phyloP scores from a whole-genome alignment of 23 tunicate genomes.

The Diplosoma virens region DNA sequence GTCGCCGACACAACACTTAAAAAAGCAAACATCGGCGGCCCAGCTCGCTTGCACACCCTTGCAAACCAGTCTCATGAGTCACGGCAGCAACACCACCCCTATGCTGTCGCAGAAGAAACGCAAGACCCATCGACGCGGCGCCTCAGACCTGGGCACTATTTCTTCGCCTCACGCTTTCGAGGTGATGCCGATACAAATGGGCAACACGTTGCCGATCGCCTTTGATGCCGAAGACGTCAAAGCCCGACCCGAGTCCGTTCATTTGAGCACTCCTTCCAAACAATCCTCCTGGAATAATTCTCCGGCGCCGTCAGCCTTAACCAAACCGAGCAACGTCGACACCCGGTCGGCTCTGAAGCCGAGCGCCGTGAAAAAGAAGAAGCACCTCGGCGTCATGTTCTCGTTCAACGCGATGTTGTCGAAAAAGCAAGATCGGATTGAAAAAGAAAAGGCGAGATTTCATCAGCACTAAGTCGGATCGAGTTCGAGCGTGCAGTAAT shows the following conservation, averaged over 20 bases:
- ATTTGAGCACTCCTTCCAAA: conserved; percentile 4
- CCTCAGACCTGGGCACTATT: conserved; percentile 31
- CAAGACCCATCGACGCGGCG: conserved; percentile 25
- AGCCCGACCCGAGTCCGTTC: conserved; percentile 32
- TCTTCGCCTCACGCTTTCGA: conserved; percentile 9
- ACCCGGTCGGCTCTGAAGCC: conserved; percentile 77
- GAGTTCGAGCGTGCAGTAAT: too few species aligned
- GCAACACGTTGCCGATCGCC: not conserved
- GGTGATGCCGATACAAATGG: conserved; percentile 1
- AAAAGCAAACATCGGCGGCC: too few species aligned
- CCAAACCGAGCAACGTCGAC: conserved; percentile 44
- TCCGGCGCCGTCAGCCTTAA: too few species aligned
- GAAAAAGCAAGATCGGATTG: conserved; percentile 61
- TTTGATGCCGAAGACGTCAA: conserved; percentile 18
- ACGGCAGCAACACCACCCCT: too few species aligned
- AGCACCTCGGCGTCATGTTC: conserved; percentile 65
- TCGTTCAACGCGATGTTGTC: conserved; percentile 69
- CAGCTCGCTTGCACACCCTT: too few species aligned
- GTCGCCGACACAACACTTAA: too few species aligned
- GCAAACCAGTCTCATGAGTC: too few species aligned
- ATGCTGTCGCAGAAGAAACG: too few species aligned
- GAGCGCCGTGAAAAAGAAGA: conserved; percentile 71
- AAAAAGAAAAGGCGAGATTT: conserved; percentile 18
- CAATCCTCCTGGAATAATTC: not conserved
- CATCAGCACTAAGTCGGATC: too few species aligned